Percentiles rank a stretch among this genome's conserved stretches.
These are phyloP conservation scores for Lasioglossum figueresi DNA, from an alignment of 2,888 invertebrate genomes.

Conservation along the genomic window DNA sequence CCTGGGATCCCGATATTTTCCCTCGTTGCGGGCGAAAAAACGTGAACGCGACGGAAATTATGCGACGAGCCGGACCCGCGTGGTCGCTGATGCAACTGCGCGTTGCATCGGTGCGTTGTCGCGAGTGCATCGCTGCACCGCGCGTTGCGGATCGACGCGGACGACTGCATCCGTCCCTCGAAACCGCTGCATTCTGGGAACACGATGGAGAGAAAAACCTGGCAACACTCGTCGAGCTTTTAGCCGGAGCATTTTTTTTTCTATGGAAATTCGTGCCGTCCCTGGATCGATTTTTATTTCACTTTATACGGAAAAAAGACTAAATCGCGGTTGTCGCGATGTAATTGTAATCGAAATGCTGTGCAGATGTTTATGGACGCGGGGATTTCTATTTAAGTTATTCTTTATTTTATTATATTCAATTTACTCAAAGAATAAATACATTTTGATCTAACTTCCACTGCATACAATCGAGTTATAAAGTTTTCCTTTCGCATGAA, in stretches of 20 bases:
- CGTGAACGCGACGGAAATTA: constrained; percentile 10
- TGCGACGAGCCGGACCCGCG: not conserved
- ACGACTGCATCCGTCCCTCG: not conserved
- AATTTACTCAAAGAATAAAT: too few species aligned
- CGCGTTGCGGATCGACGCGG: not conserved
- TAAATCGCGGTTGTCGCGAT: not conserved
- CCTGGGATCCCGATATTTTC: not conserved
- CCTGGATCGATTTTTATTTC: not conserved
- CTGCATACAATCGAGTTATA: too few species aligned
- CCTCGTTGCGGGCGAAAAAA: not conserved
- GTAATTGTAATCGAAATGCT: too few species aligned
- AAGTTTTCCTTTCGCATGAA: too few species aligned
- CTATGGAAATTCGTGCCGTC: not conserved
- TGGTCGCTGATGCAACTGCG: constrained; percentile 15
- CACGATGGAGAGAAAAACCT: not conserved
- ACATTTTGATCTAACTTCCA: too few species aligned
- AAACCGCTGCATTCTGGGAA: not conserved
- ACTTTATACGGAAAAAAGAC: not conserved
- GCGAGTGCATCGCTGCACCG: not conserved
- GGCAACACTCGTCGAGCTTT: constrained; percentile 1
- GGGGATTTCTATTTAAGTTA: not conserved
- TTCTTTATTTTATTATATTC: too few species aligned
- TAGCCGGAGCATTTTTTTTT: not conserved
- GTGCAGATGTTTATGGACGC: too few species aligned
- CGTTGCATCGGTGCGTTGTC: constrained; percentile 7